Percentiles rank a stretch among this genome's conserved stretches.
Evolutionary conservation across 2,113 vertebrate species (phyloP).

Genomic region (Myocastor coypus): DNA sequence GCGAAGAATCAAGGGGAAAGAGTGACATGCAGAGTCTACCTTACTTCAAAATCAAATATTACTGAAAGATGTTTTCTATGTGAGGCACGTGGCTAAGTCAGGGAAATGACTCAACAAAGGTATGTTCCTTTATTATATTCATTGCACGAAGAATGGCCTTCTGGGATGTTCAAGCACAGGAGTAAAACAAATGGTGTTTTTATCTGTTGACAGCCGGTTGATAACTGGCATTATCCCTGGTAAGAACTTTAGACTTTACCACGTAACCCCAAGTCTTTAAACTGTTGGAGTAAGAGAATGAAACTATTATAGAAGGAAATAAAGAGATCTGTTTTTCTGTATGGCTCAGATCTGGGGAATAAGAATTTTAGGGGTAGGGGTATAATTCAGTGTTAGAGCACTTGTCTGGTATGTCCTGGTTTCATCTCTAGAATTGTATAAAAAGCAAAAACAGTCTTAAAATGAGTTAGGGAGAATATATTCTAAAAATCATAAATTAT

Average conservation of each 20-base stretch:
- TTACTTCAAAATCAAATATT: constrained; percentile 34
- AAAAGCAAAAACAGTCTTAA: not conserved
- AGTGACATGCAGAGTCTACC: not conserved
- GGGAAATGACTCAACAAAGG: constrained; percentile 25
- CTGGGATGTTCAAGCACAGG: not conserved
- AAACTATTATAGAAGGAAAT: not conserved
- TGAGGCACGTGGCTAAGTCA: not conserved
- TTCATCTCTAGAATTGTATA: not conserved
- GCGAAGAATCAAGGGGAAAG: not conserved
- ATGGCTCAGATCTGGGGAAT: not conserved
- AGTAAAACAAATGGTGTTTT: not conserved
- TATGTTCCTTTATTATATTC: not conserved
- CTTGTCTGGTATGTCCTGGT: not conserved
- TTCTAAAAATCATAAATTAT: constrained; percentile 6
- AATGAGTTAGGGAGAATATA: not conserved
- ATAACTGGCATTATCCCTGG: not conserved
- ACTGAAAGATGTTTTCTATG: not conserved
- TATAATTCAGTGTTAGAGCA: not conserved
- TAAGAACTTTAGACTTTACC: constrained; percentile 47
- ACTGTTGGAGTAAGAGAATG: not conserved
- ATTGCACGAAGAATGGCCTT: constrained; percentile 4
- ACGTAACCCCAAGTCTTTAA: not conserved
- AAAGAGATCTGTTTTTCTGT: constrained; percentile 4
- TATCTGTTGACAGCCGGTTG: not conserved
- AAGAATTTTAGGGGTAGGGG: not conserved